Conservation (phyloP, 1,140 invertebrate species). For the Drosophila mauritiana region DNA sequence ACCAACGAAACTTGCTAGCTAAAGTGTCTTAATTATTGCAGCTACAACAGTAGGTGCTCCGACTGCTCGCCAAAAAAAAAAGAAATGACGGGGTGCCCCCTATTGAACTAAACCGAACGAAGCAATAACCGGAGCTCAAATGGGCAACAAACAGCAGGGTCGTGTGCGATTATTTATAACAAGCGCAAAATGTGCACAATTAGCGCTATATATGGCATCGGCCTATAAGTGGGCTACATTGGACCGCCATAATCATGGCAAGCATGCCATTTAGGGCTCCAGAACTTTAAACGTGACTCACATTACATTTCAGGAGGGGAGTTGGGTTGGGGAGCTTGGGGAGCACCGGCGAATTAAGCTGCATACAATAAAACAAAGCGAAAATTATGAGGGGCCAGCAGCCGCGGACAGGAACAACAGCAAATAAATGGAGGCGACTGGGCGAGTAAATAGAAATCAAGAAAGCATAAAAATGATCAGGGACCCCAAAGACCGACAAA, state of each 20-base stretch:
- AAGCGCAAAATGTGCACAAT: constrained; percentile 79
- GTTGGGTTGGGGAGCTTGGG: not conserved
- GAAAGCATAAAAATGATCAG: constrained; percentile 64
- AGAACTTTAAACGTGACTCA: constrained; percentile 78
- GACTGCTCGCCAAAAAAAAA: constrained; percentile 44
- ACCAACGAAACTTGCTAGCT: constrained; percentile 43
- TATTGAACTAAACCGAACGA: constrained; percentile 10
- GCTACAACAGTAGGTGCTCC: constrained; percentile 11
- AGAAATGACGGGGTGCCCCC: constrained; percentile 20
- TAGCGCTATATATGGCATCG: constrained; percentile 73
- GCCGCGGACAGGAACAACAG: constrained; percentile 13
- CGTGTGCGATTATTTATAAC: constrained; percentile 71
- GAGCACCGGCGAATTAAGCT: constrained; percentile 58
- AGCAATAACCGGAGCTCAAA: constrained; percentile 9
- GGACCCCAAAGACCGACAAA: constrained; percentile 28
- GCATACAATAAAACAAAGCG: constrained; percentile 76
- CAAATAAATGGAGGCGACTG: constrained; percentile 25
- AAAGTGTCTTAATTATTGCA: constrained; percentile 56
- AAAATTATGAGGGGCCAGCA: constrained; percentile 72
- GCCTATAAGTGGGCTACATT: constrained; percentile 10
- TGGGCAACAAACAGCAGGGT: constrained; percentile 27
- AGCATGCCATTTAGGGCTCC: constrained; percentile 65
- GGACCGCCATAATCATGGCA: constrained; percentile 39
- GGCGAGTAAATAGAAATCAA: constrained; percentile 60
- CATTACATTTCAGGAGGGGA: constrained; percentile 66